Percentiles rank a stretch among this genome's conserved stretches.
phyloP scores from a whole-genome alignment of 1,140 invertebrate genomes.

The Eriocheir sinensis region DNA sequence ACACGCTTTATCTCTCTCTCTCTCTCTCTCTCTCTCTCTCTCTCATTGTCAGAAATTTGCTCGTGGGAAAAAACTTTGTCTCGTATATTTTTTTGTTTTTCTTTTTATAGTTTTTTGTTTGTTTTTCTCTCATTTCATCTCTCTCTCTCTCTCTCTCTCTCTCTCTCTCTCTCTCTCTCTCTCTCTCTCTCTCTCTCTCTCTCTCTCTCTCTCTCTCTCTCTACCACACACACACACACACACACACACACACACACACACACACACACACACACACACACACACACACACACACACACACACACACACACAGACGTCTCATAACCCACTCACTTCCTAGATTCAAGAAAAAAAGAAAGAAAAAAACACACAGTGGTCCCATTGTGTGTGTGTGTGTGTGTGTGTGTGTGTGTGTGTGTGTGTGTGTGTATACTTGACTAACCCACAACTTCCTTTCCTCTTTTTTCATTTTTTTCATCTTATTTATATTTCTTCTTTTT shows the following conservation, averaged over 20 bases:
- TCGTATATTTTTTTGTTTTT: background rate
- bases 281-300: background rate
- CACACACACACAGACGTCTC: background rate
- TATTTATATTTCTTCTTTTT: too few species aligned
- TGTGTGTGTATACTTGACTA: background rate
- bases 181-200: background rate
- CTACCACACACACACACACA: background rate
- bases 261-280: constrained; percentile 20
- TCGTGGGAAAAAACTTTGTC: background rate
- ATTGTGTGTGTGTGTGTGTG: constrained; percentile 33
- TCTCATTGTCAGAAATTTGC: background rate
- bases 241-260: constrained; percentile 17
- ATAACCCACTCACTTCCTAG: background rate
- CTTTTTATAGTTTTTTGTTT: background rate
- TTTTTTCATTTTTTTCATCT: too few species aligned
- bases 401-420: constrained; percentile 56
- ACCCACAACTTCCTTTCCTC: background rate
- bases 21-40: background rate
- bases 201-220: background rate
- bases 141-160: background rate
- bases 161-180: background rate
- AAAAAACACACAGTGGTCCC: background rate
- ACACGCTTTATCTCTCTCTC: background rate
- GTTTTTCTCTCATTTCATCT: too few species aligned
- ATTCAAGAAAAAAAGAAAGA: background rate